Conservation (phyloP, 1,140 invertebrate species). For the Aleiodes sp. region DNA sequence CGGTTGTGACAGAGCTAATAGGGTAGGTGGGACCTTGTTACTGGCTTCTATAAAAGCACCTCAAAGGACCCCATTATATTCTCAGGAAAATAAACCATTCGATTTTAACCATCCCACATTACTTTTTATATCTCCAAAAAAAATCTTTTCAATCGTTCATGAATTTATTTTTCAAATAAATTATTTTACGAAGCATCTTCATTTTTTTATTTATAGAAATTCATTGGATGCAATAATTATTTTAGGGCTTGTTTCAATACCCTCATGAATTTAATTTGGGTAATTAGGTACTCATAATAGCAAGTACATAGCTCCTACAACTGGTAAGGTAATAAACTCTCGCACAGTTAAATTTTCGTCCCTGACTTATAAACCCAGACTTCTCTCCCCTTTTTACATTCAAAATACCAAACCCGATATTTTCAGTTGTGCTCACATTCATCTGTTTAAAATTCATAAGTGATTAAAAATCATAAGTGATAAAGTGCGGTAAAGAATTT, state of each 20-base stretch:
- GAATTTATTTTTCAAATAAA: no score
- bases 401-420: no score
- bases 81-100: neutral
- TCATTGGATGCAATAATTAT: neutral
- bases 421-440: no score
- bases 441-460: no score
- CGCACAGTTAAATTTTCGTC: slow-evolving; percentile 1
- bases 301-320: slow-evolving; percentile 23
- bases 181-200: no score
- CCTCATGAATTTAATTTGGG: slow-evolving; percentile 24
- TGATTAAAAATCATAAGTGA: no score
- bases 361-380: neutral
- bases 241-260: neutral
- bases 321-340: slow-evolving; percentile 21
- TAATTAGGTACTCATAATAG: slow-evolving; percentile 4
- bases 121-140: neutral
- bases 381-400: slow-evolving; percentile 4
- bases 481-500: no score
- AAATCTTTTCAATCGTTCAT: neutral
- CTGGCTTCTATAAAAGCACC: slow-evolving; percentile 33
- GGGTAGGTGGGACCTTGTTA: slow-evolving; percentile 36
- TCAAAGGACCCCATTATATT: slow-evolving; percentile 1
- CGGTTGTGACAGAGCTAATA: slow-evolving; percentile 41
- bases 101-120: neutral
- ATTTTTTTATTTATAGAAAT: neutral